Evolutionary conservation across 1,140 invertebrate genomes (phyloP).

Genomic region (Euura saliciscinereae): DNA sequence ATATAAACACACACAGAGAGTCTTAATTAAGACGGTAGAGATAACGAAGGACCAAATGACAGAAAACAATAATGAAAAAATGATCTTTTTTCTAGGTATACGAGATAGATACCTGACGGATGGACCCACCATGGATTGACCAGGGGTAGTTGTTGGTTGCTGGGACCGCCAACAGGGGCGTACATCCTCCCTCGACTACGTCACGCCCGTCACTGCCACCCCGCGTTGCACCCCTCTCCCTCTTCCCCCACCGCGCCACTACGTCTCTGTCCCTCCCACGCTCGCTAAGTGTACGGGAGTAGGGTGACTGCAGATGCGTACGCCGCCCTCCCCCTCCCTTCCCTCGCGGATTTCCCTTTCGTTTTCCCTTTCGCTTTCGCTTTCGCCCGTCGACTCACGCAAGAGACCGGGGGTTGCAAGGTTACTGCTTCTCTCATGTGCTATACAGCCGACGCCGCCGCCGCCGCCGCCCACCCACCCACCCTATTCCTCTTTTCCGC

Average conservation of each 20-base stretch:
- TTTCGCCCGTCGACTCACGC: slow-evolving; percentile 12
- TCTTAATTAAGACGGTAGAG: not conserved
- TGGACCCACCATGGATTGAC: slow-evolving; percentile 58
- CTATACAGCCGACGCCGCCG: too few relatives aligned
- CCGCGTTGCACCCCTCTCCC: slow-evolving; percentile 40
- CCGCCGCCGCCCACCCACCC: too few relatives aligned
- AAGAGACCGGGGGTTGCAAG: slow-evolving; percentile 52
- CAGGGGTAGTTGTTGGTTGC: slow-evolving; percentile 54
- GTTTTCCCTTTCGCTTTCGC: not conserved
- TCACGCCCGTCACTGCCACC: slow-evolving; percentile 58
- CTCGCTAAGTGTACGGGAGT: too few relatives aligned
- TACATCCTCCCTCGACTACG: slow-evolving; percentile 59
- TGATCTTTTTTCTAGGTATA: not conserved
- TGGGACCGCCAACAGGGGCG: slow-evolving; percentile 54
- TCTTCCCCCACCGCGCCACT: slow-evolving; percentile 26
- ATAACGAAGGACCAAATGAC: not conserved
- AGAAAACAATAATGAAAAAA: not conserved
- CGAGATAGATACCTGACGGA: slow-evolving; percentile 48
- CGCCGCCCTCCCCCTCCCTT: not conserved
- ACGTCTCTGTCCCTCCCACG: slow-evolving; percentile 46
- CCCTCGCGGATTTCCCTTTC: not conserved
- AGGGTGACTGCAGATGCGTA: not conserved
- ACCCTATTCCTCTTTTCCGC: not conserved
- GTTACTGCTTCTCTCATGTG: slow-evolving; percentile 41
- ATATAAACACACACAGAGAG: too few relatives aligned